Conservation (phyloP, 2,888 invertebrate species). For the Campaea margaritaria region DNA sequence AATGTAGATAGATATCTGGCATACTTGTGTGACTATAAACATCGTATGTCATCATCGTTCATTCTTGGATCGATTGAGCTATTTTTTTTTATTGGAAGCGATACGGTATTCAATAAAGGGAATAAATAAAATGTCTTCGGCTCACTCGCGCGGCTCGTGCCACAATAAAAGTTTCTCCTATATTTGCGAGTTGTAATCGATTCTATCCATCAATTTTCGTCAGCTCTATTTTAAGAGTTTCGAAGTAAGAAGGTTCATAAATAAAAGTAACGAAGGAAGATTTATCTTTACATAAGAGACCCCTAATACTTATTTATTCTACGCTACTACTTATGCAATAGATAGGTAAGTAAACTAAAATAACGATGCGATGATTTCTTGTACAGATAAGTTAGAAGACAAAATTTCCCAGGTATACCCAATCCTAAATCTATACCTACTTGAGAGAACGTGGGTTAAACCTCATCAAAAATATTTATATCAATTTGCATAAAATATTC, state of each 20-base stretch:
- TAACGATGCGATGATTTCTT: neutral
- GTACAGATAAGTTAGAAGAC: too few species aligned
- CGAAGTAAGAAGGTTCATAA: neutral
- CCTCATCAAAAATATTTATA: too few species aligned
- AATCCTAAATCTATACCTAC: too few species aligned
- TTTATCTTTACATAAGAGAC: too few species aligned
- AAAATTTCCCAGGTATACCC: too few species aligned
- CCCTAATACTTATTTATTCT: too few species aligned
- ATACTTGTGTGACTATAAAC: constrained; percentile 50
- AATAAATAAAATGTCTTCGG: constrained; percentile 34
- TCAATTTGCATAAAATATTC: too few species aligned
- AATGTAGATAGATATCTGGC: constrained; percentile 60
- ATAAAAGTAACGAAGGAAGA: neutral
- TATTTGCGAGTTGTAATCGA: constrained; percentile 31
- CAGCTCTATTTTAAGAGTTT: constrained; percentile 3
- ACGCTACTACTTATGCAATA: too few species aligned
- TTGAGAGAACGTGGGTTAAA: too few species aligned
- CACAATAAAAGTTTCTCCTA: constrained; percentile 23
- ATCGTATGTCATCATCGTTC: constrained; percentile 48
- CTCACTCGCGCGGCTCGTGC: constrained; percentile 5
- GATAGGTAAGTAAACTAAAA: neutral
- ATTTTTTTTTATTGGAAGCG: constrained; percentile 33
- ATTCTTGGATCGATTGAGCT: constrained; percentile 33
- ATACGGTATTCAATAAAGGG: constrained; percentile 32
- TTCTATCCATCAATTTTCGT: constrained; percentile 15